Percentiles rank a stretch among this genome's conserved stretches.
Evolutionary conservation across 2,888 invertebrate species (phyloP).

Genomic region (Endotricha flammealis): DNA sequence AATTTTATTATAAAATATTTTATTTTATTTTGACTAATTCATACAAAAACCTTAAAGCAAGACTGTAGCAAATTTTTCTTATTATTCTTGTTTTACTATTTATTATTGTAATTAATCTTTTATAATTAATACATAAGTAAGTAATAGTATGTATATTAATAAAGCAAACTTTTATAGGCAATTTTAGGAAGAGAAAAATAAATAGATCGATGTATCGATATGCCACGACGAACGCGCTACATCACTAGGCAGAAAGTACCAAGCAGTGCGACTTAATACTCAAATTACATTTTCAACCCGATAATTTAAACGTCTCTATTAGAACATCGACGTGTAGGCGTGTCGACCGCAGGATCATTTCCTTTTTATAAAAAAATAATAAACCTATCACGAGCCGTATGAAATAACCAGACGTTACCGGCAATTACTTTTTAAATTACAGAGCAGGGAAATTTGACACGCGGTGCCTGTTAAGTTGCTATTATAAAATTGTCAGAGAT

Average conservation of each 20-base stretch:
- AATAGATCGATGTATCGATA: no score
- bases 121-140: no score
- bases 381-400: constrained; percentile 37
- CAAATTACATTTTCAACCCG: constrained; percentile 37
- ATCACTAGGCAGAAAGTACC: constrained; percentile 25
- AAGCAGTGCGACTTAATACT: not conserved
- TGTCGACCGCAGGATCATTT: constrained; percentile 28
- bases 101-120: no score
- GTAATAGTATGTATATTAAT: no score
- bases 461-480: constrained; percentile 10
- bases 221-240: constrained; percentile 8
- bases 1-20: no score
- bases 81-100: no score
- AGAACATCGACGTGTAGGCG: constrained; percentile 54
- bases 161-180: no score
- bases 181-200: no score
- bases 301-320: constrained; percentile 61
- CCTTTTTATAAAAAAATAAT: constrained; percentile 50
- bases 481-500: no score
- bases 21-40: no score
- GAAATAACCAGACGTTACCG: constrained; percentile 21
- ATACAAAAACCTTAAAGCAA: no score
- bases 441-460: constrained; percentile 16
- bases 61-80: no score
- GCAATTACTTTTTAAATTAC: constrained; percentile 38